Base-by-base conservation (phyloP, 2,888 invertebrate genomes). In the Aphidius colemani region DNA sequence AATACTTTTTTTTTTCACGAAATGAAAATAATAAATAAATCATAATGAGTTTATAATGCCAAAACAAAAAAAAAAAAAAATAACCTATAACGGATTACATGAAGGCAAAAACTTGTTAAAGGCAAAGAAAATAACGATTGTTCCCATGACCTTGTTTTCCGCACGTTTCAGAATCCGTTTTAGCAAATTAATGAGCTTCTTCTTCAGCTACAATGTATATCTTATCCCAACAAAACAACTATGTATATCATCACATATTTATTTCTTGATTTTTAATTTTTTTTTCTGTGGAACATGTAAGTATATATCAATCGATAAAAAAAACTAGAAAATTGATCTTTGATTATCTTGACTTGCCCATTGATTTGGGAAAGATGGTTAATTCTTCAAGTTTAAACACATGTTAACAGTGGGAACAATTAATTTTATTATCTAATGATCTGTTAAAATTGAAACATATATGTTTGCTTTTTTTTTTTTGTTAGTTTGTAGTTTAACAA, bases 51-150 rank as follows among this genome's bases (percentile, higher is more conserved):
- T 58, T 57, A 44, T 59, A 66, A 64, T 59, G 74, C 75, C 75
- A 18, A 18, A 18, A 18, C 1, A 18, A 18, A 18, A 18, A 18
- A 75, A 75, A 69, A 46, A 51, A 71, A 73, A 71, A 72, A 48
- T 11, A 46, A 70, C 72, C 1, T 73, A 71, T 72, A 73, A 75
- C 75, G 76, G 72, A 73, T 75, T 73, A 71, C 69, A 55, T 46
- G 53, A 40, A 44, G 65, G 57, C 55, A 11, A 44, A 48, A 43
- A 59, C 61, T 44, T 46, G 57, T 57, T 65, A 48, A 59, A 61
- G 66, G 67, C 58, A 65, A 58, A 46, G 55, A 59, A 45, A 55
- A 55, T 46, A 57, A 51, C 30, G 46, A n/a, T 43, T 61, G 67
- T 74, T 74, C 73, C 68, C 72, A 74, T 72, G 71, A 70, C 71